These are phyloP conservation scores for Noctua janthina DNA, from an alignment of 2,888 invertebrate species.

Conservation along the genomic window DNA sequence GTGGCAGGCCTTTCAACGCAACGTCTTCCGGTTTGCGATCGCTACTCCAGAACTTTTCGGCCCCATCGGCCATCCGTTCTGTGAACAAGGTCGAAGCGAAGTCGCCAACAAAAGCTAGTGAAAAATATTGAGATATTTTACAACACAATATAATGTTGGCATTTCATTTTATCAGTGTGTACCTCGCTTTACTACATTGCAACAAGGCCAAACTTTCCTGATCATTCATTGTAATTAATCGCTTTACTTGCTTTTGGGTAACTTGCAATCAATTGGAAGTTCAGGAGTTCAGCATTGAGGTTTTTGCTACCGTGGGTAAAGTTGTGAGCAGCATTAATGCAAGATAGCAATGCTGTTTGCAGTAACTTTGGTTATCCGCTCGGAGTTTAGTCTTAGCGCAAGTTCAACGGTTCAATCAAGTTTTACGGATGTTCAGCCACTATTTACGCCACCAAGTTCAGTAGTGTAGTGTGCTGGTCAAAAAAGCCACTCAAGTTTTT, in stretches of 20 bases:
- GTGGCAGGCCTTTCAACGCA: too few species aligned
- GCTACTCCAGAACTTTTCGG: too few species aligned
- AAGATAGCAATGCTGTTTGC: background rate
- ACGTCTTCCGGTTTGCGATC: too few species aligned
- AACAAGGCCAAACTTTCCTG: slow-evolving; percentile 25
- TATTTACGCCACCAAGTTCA: background rate
- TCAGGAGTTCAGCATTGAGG: slow-evolving; percentile 14
- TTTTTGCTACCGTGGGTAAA: slow-evolving; percentile 15
- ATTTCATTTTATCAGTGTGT: background rate
- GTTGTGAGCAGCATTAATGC: background rate
- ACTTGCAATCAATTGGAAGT: slow-evolving; percentile 25
- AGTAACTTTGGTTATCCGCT: slow-evolving; percentile 4
- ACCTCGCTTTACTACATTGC: background rate
- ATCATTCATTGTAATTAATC: slow-evolving; percentile 46
- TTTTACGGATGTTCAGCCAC: background rate
- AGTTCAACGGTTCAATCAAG: background rate
- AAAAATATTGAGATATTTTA: background rate
- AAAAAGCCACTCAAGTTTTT: background rate
- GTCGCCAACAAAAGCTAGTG: too few species aligned
- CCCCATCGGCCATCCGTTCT: too few species aligned
- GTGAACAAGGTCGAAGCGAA: too few species aligned
- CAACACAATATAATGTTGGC: background rate
- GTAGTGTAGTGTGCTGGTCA: background rate
- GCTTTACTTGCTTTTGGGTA: slow-evolving; percentile 37
- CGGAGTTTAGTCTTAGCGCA: background rate